Percentiles rank a stretch among this genome's conserved stretches.
These are phyloP conservation scores for Globia sparganii DNA, from an alignment of 2,888 invertebrate species.

Conservation along the genomic window DNA sequence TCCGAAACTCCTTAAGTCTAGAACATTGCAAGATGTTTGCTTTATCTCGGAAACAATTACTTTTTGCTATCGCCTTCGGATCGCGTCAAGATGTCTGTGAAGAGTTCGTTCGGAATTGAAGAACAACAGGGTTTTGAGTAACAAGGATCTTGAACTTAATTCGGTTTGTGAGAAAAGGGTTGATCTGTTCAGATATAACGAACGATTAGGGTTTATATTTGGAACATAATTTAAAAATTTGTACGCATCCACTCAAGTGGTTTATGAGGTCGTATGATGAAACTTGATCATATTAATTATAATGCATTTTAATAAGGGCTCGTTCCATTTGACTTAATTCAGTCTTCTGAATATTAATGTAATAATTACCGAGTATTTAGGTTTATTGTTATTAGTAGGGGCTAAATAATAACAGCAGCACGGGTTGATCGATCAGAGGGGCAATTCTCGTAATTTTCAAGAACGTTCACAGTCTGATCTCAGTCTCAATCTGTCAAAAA, in stretches of 20 bases:
- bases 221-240: background rate
- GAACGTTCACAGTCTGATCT: too few relatives aligned
- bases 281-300: too few relatives aligned
- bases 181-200: background rate
- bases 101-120: conserved; percentile 46
- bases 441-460: too few relatives aligned
- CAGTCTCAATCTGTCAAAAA: too few relatives aligned
- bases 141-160: conserved; percentile 26
- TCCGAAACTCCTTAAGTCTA: conserved; percentile 23
- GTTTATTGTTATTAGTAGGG: too few relatives aligned
- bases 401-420: background rate
- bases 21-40: conserved; percentile 34
- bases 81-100: conserved; percentile 31
- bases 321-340: too few relatives aligned
- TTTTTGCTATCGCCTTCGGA: conserved; percentile 30
- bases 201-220: background rate
- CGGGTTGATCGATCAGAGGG: background rate
- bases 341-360: too few relatives aligned
- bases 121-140: conserved; percentile 30
- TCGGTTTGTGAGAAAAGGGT: conserved; percentile 17
- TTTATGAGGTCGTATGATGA: too few relatives aligned
- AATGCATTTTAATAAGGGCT: too few relatives aligned
- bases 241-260: too few relatives aligned
- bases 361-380: too few relatives aligned
- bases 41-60: conserved; percentile 60